phyloP scores from a whole-genome alignment of 2,113 vertebrate genomes.

The Hepsetus odoe region DNA sequence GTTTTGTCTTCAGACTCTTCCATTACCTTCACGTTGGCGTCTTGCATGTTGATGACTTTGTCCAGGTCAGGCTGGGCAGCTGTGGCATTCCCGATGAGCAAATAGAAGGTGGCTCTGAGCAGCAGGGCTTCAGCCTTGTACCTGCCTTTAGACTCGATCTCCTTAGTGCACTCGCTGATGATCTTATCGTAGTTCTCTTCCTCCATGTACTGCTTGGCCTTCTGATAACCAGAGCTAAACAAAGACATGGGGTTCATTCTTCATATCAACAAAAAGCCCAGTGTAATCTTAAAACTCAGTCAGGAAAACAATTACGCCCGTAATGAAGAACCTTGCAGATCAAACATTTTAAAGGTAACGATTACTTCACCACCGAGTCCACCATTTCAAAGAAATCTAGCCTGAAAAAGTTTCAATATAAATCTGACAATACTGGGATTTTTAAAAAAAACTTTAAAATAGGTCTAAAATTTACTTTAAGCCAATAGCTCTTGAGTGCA shows the following conservation, averaged over 20 bases:
- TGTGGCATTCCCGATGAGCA: constrained; percentile 93
- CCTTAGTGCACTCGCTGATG: constrained; percentile 97
- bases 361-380: too few species aligned
- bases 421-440: too few species aligned
- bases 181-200: constrained; percentile 99
- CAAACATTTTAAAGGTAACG: too few species aligned
- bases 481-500: too few species aligned
- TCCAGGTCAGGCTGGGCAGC: constrained; percentile 95
- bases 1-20: not conserved
- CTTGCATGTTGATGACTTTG: constrained; percentile 92
- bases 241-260: not conserved
- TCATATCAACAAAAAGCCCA: not conserved
- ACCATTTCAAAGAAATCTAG: not conserved
- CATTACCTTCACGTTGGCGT: constrained; percentile 92
- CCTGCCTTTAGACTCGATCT: constrained; percentile 89
- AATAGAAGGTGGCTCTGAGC: constrained; percentile 94
- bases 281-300: not conserved
- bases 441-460: too few species aligned
- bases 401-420: not conserved
- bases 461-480: too few species aligned
- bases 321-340: too few species aligned
- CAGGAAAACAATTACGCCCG: not conserved
- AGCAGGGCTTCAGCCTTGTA: constrained; percentile 92
- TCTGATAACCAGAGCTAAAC: constrained; percentile 89
- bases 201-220: constrained; percentile 98